Evolutionary conservation across 2,888 invertebrate genomes (phyloP), one percentile per base, ranked within the genome.

Genomic region (Steromphala cineraria): DNA sequence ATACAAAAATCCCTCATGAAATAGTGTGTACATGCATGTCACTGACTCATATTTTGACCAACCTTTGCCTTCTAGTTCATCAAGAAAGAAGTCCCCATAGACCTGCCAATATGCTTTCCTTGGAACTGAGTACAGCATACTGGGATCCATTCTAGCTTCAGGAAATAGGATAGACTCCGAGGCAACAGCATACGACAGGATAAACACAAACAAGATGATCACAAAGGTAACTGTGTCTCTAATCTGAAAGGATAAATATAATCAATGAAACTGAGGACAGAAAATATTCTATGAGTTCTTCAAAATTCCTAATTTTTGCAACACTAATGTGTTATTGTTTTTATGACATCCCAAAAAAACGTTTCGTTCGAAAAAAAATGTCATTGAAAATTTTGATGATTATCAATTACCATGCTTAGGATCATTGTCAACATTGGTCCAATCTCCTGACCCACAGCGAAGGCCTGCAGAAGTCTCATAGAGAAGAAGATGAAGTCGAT

Each of bases 81-180:
- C 93, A 17, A 94, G 86, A 82, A 92, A 91, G n/a, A 94, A 87
- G 78, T 90, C 93, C n/a, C 94, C 94, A 83, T 93, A 94, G 82
- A 94, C 90, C 82, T 94, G 94, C 92, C 93, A 94, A 83, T 94
- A 94, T 0, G 94, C 90, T n/a, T 89, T 87, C 67, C 90, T 87
- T 40, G 93, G 82, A 36, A 94, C 89, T 17, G 89, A 87, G 75
- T 82, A 82, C 8, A 91, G 52, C 3, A 91, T 85, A 3, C 81
- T 80, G 62, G 83, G 77, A 53, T 83, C 82, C 4, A 90, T 83
- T 0, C 84, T 83, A 2, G 89, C 82, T 81, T 91, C 90, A 17
- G 92, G 92, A 78, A 89, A 93, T 67, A 93, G 85, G 55, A 92
- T 90, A 53, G 92, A 89, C 79, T 93, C 91, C 0, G 90, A 85